Percentiles rank a stretch among this genome's conserved stretches.
Conservation (phyloP, 2,888 invertebrate genomes). For the Agrochola lychnidis region DNA sequence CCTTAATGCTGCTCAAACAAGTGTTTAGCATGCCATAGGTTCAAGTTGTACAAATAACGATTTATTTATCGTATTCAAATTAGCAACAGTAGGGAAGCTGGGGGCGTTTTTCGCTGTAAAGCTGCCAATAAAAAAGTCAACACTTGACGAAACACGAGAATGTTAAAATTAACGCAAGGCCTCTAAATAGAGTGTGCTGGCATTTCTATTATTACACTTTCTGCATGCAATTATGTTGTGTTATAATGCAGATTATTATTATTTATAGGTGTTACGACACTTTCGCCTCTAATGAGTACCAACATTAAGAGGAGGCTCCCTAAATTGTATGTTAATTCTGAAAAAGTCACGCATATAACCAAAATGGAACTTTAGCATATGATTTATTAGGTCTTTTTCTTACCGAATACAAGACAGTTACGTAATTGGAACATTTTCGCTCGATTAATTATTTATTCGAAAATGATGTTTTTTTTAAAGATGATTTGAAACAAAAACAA, state of each 20-base stretch:
- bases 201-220: conserved; percentile 28
- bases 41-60: background rate
- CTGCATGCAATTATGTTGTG: background rate
- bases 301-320: too few relatives aligned
- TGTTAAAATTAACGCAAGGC: conserved; percentile 45
- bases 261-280: background rate
- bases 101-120: background rate
- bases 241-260: conserved; percentile 5
- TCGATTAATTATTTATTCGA: too few relatives aligned
- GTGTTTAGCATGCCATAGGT: background rate
- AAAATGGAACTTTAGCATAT: too few relatives aligned
- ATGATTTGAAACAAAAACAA: too few relatives aligned
- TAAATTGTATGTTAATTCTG: too few relatives aligned
- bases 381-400: too few relatives aligned
- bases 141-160: conserved; percentile 1
- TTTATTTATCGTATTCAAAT: background rate
- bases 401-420: too few relatives aligned
- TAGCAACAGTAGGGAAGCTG: background rate
- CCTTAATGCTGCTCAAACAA: background rate
- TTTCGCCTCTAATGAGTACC: background rate
- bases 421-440: too few relatives aligned
- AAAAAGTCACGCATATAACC: too few relatives aligned
- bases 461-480: too few relatives aligned
- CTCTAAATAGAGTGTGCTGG: conserved; percentile 29
- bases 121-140: conserved; percentile 35